Percentiles rank a stretch among this genome's conserved stretches.
Conservation (phyloP, 2,888 invertebrate species). For the Sisyra nigra region DNA sequence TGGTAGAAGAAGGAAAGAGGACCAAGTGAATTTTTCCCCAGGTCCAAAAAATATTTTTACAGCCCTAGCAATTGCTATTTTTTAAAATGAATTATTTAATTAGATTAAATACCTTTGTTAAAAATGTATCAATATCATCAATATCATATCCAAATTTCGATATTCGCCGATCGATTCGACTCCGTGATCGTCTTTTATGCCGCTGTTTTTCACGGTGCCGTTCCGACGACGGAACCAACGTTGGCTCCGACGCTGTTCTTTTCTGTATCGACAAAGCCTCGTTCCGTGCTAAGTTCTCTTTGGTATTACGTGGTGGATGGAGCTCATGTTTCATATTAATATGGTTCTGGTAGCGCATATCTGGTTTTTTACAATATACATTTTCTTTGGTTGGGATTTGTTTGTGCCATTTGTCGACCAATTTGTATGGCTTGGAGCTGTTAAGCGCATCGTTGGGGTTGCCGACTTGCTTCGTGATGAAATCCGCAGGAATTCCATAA, state of each 20-base stretch:
- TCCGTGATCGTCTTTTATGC: conserved; percentile 23
- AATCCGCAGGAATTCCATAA: too few relatives aligned
- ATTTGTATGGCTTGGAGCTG: too few relatives aligned
- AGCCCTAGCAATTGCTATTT: too few relatives aligned
- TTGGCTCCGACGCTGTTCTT: conserved; percentile 35
- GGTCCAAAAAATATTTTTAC: too few relatives aligned
- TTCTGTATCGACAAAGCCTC: conserved; percentile 9
- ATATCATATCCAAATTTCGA: conserved; percentile 60
- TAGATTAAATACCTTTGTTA: conserved; percentile 43
- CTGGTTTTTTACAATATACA: conserved; percentile 1
- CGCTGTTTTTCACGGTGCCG: conserved; percentile 28
- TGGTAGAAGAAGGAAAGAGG: too few relatives aligned
- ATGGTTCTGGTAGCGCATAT: not conserved
- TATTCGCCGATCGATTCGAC: conserved; percentile 17
- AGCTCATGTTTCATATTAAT: conserved; percentile 1
- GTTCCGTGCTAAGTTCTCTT: conserved; percentile 1
- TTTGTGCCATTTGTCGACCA: not conserved
- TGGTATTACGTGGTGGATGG: not conserved
- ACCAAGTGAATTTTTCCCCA: too few relatives aligned
- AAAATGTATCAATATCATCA: conserved; percentile 60
- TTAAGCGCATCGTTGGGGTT: not conserved
- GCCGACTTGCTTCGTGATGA: not conserved
- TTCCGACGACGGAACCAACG: conserved; percentile 32
- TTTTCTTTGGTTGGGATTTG: conserved; percentile 3
- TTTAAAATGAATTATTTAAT: too few relatives aligned